Evolutionary conservation across 1,140 invertebrate genomes (phyloP).

Genomic region (Drosophila novamexicana): DNA sequence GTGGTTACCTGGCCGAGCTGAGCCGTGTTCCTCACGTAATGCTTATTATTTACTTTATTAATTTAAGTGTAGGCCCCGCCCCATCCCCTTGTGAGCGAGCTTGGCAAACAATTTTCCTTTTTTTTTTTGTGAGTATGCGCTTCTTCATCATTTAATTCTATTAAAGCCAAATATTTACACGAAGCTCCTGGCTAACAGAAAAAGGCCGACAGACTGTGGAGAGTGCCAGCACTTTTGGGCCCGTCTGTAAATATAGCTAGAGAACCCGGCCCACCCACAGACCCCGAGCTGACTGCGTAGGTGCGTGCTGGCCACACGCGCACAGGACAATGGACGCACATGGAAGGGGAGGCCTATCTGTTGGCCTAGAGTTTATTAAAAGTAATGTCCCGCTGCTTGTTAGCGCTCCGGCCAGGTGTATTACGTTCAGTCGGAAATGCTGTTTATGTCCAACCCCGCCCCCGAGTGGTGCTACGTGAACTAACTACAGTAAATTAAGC

Average conservation of each 20-base stretch:
- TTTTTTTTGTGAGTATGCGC: slow-evolving; percentile 23
- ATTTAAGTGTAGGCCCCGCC: slow-evolving; percentile 66
- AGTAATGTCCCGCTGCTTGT: slow-evolving; percentile 69
- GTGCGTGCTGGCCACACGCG: slow-evolving; percentile 32
- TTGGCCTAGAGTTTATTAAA: slow-evolving; percentile 63
- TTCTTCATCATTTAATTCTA: slow-evolving; percentile 78
- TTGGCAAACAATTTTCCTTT: slow-evolving; percentile 56
- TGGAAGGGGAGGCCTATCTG: not conserved
- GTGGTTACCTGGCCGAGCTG: slow-evolving; percentile 26
- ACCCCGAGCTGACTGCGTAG: slow-evolving; percentile 1
- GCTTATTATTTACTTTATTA: slow-evolving; percentile 83
- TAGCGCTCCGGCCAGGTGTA: slow-evolving; percentile 31
- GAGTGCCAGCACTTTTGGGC: slow-evolving; percentile 25
- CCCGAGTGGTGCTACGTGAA: not conserved
- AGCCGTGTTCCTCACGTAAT: slow-evolving; percentile 53
- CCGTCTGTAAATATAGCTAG: slow-evolving; percentile 14
- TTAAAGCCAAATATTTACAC: slow-evolving; percentile 81
- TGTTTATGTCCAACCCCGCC: not conserved
- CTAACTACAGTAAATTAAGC: slow-evolving; percentile 6
- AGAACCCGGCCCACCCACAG: not conserved
- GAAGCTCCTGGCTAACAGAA: slow-evolving; percentile 34
- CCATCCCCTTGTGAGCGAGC: slow-evolving; percentile 25
- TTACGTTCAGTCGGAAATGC: not conserved
- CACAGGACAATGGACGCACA: slow-evolving; percentile 28
- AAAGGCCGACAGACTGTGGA: slow-evolving; percentile 34